Evolutionary conservation across 1,140 invertebrate species (phyloP).

Genomic region (Lepidurus packardi): DNA sequence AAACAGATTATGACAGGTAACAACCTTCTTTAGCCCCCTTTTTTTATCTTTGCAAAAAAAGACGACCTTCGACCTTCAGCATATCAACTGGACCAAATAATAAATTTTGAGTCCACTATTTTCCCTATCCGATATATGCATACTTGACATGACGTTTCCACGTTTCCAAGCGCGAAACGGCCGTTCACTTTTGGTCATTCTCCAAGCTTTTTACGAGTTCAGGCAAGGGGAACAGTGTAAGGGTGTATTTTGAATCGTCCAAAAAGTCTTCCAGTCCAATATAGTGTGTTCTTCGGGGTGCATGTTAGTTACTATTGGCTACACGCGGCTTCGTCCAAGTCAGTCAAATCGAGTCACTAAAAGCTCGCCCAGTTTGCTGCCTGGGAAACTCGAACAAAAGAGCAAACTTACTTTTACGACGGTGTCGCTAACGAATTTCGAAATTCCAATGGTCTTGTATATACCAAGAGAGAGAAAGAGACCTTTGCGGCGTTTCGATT

Average conservation of each 20-base stretch:
- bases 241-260: too few species aligned
- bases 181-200: not conserved
- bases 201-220: slow-evolving; percentile 1
- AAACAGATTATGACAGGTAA: slow-evolving; percentile 8
- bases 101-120: too few species aligned
- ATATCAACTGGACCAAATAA: too few species aligned
- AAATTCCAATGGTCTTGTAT: not conserved
- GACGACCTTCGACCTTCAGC: not conserved
- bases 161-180: not conserved
- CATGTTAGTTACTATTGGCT: not conserved
- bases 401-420: slow-evolving; percentile 2
- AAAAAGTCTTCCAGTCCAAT: too few species aligned
- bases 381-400: not conserved
- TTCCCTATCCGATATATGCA: too few species aligned
- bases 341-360: not conserved
- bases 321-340: not conserved
- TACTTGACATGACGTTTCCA: too few species aligned
- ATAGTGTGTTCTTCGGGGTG: too few species aligned
- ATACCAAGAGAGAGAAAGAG: too few species aligned
- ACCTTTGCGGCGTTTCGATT: too few species aligned
- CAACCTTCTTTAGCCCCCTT: not conserved
- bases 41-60: not conserved
- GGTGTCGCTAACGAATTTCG: not conserved
- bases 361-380: not conserved
- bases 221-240: not conserved